phyloP scores from a whole-genome alignment of 1,140 invertebrate species.

The Sesamia nonagrioides region DNA sequence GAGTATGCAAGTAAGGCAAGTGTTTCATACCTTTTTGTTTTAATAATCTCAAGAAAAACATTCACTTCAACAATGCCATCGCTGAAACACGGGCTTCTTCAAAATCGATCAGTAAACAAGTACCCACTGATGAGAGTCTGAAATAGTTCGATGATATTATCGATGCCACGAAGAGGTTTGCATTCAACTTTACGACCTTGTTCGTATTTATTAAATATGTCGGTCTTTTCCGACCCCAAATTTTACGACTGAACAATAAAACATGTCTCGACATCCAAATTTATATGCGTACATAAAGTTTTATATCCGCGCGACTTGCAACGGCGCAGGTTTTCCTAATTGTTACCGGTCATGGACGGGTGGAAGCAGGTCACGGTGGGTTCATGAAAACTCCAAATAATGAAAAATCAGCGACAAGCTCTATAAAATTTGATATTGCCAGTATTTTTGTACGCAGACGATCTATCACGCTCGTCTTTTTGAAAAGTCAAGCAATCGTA shows the following conservation, averaged over 20 bases:
- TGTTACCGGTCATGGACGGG: conserved; percentile 83
- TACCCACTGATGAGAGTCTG: conserved; percentile 49
- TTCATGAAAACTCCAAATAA: conserved; percentile 65
- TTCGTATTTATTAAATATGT: conserved; percentile 87
- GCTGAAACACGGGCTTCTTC: not conserved
- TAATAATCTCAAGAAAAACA: not conserved
- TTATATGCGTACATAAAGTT: conserved; percentile 87
- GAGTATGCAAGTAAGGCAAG: too few relatives aligned
- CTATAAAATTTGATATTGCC: conserved; percentile 52
- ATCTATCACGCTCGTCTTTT: conserved; percentile 33
- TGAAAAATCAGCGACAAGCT: conserved; percentile 50
- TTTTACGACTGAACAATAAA: conserved; percentile 86
- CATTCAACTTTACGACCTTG: conserved; percentile 84
- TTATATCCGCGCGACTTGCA: conserved; percentile 86
- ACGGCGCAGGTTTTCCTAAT: conserved; percentile 80
- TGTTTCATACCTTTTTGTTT: conserved; percentile 37
- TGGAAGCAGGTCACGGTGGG: conserved; percentile 59
- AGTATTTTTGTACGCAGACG: conserved; percentile 30
- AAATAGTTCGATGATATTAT: conserved; percentile 82
- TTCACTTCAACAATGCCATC: conserved; percentile 11
- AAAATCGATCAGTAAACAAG: conserved; percentile 41
- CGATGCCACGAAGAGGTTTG: conserved; percentile 82
- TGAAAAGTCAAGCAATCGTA: conserved; percentile 8
- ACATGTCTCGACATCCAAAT: conserved; percentile 87
- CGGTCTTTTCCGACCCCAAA: conserved; percentile 85